Conservation (phyloP, 2,797 vertebrate genomes). For the Galaxias olidus region DNA sequence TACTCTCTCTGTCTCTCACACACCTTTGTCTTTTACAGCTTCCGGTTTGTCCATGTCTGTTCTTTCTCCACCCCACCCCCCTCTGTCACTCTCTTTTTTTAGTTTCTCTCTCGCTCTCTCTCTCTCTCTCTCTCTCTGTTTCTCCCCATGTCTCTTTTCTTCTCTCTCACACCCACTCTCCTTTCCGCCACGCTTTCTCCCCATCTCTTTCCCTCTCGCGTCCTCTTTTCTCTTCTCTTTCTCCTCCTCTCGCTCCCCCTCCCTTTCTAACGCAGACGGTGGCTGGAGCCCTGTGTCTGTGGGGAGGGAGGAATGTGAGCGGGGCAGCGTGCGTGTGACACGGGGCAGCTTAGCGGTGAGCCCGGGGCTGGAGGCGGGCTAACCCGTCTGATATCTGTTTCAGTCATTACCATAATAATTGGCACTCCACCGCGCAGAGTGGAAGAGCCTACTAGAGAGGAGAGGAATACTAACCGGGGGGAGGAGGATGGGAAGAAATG, state of each 20-base stretch:
- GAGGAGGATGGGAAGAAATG: constrained; percentile 19
- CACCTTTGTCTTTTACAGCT: too few relatives aligned
- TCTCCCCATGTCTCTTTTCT: background rate
- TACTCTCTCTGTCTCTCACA: too few relatives aligned
- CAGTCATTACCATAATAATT: constrained; percentile 75
- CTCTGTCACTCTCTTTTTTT: background rate
- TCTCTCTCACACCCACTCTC: background rate
- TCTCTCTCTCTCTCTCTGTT: background rate
- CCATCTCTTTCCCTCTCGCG: background rate
- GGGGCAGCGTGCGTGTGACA: constrained; percentile 42
- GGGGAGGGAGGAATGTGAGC: background rate
- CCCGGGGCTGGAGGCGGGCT: constrained; percentile 36
- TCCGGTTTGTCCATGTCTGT: too few relatives aligned
- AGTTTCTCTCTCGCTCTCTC: background rate
- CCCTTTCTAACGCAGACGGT: background rate
- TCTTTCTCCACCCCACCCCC: too few relatives aligned
- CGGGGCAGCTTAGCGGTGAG: constrained; percentile 59
- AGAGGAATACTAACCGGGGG: constrained; percentile 62
- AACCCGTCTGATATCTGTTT: constrained; percentile 74
- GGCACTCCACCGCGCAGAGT: constrained; percentile 63
- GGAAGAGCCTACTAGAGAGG: constrained; percentile 46
- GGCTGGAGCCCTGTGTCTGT: too few relatives aligned
- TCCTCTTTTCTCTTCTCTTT: background rate
- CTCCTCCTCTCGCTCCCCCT: background rate
- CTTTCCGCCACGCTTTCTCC: background rate